Evolutionary conservation across 2,113 vertebrate species (phyloP), one percentile per base, ranked within the genome.

Genomic region (Hippocampus mohnikei): DNA sequence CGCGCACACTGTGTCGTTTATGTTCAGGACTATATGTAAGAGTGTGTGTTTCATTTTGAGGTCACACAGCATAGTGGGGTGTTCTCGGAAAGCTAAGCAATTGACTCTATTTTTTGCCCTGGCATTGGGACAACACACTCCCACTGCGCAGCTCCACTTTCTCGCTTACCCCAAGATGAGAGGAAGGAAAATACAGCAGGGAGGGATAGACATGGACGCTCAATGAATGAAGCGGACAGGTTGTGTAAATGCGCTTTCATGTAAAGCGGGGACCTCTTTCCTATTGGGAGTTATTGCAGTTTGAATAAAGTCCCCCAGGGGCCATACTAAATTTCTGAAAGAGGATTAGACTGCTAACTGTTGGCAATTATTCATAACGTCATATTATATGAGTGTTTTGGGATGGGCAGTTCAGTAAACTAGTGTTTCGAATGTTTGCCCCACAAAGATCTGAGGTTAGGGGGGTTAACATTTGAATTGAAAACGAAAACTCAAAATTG

Each of bases 71-170:
- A 79, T 76, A 83, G 85, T 76, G 69, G 88, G 85, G 86, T 83
- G 80, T 84, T 86, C 85, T 88, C 83, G 78, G 75, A 91, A 81
- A 81, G 83, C 85, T 29, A 82, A 86, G 90, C 89, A 90, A 92
- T 88, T 71, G 75, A 80, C 80, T 87, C 93, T 95, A 92, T 91
- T 94, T 95, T 65, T 93, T 92, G 93, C 87, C 75, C 81, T 84
- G 89, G 88, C 90, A 81, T 84, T 79, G 86, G 91, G 88, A 91
- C 92, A 91, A 80, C 82, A 77, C 79, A 85, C 83, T 87, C 84
- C 84, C 76, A 84, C 87, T 77, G 83, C 63, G 75, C 75, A 77
- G 78, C 73, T 82, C 67, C 64, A 71, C 82, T 69, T 60, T 52
- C 29, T 66, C 64, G 27, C 53, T 56, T 52, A 41, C 29, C 48